Evolutionary conservation across 2,113 vertebrate genomes (phyloP).

Genomic region (Capra hircus): DNA sequence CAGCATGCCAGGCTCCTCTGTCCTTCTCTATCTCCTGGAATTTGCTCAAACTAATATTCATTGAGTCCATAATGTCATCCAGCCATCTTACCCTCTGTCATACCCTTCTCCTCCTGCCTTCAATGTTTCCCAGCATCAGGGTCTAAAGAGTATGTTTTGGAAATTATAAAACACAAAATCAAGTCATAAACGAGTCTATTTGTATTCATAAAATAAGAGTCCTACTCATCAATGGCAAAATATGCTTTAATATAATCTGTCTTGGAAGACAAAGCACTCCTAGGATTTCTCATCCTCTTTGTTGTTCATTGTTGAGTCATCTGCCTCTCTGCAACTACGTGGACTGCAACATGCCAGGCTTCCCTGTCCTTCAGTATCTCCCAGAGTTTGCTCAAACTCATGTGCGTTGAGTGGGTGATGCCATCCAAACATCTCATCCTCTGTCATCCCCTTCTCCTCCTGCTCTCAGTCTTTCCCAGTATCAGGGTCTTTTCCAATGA

Average conservation of each 20-base stretch:
- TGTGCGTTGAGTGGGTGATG: not conserved
- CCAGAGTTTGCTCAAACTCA: not conserved
- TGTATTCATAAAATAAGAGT: not conserved
- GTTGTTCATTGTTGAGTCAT: not conserved
- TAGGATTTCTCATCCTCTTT: not conserved
- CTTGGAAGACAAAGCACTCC: not conserved
- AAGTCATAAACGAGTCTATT: not conserved
- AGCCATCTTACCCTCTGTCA: not conserved
- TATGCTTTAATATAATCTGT: not conserved
- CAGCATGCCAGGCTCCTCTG: not conserved
- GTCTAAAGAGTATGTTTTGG: not conserved
- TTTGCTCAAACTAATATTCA: not conserved
- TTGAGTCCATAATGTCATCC: not conserved
- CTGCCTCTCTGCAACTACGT: not conserved
- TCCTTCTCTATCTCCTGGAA: not conserved
- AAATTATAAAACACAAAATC: not conserved
- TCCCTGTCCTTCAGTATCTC: not conserved
- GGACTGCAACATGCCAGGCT: not conserved
- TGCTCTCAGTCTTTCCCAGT: not conserved
- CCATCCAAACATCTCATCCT: not conserved
- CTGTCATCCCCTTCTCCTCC: not conserved
- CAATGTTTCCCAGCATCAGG: not conserved
- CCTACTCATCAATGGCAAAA: not conserved
- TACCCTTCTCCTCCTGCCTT: not conserved
- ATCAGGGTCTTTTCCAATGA: not conserved